A percentile compares a stretch with the other conserved stretches of the same genome.
Evolutionary conservation across 2,113 vertebrate genomes (phyloP).

Genomic region (Asarcornis scutulata): DNA sequence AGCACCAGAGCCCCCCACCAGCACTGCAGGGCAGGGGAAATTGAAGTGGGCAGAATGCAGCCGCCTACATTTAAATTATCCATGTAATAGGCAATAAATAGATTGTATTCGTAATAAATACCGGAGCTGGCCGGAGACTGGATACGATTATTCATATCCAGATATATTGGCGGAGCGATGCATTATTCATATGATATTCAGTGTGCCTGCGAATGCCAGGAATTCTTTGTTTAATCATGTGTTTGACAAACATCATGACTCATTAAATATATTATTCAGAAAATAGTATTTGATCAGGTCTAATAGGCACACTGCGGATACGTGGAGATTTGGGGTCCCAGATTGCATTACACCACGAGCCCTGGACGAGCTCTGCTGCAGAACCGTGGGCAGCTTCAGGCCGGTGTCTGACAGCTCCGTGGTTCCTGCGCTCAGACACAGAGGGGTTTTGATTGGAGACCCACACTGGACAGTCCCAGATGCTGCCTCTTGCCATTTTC

Average conservation of each 20-base stretch:
- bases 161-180: slow-evolving; percentile 5
- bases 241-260: slow-evolving; percentile 67
- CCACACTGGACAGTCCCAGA: background rate
- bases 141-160: slow-evolving; percentile 45
- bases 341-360: background rate
- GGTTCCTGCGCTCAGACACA: background rate
- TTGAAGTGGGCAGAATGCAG: background rate
- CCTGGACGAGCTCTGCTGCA: background rate
- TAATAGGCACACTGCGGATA: background rate
- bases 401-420: background rate
- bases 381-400: background rate
- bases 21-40: background rate
- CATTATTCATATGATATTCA: slow-evolving; percentile 55
- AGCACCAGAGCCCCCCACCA: slow-evolving; percentile 12
- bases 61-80: background rate
- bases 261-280: slow-evolving; percentile 48
- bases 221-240: slow-evolving; percentile 70
- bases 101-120: slow-evolving; percentile 37
- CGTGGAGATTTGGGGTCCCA: background rate
- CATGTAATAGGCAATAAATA: slow-evolving; percentile 43
- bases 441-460: background rate
- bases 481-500: fast-evolving
- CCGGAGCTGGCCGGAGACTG: slow-evolving; percentile 1
- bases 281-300: slow-evolving; percentile 50
- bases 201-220: slow-evolving; percentile 44